phyloP scores from a whole-genome alignment of 2,888 invertebrate species.

The Orthosia gothica region DNA sequence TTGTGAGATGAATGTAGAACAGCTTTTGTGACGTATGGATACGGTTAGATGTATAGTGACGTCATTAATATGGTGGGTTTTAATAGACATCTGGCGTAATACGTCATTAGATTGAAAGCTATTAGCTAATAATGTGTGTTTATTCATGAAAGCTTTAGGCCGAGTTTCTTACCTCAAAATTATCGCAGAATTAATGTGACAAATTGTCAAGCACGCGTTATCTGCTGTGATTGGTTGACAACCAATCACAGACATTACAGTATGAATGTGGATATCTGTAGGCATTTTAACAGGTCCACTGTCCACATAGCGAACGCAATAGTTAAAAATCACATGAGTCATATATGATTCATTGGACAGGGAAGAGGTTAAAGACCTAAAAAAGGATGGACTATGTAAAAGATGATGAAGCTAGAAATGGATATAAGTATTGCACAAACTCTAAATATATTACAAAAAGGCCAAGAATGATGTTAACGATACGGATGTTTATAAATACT shows the following conservation, averaged over 20 bases:
- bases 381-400: neutral
- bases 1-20: constrained; percentile 79
- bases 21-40: constrained; percentile 65
- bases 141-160: no score
- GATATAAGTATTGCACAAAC: neutral
- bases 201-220: no score
- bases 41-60: constrained; percentile 40
- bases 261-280: neutral
- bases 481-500: neutral
- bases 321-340: no score
- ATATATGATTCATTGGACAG: no score
- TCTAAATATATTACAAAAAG: neutral
- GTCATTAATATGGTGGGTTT: constrained; percentile 33
- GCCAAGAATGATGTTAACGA: neutral
- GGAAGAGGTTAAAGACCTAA: no score
- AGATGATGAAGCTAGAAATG: neutral
- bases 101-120: constrained; percentile 7
- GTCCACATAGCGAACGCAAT: no score
- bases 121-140: neutral
- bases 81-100: constrained; percentile 19
- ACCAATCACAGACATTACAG: no score
- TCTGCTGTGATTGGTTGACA: no score
- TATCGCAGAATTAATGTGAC: no score
- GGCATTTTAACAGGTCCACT: no score
- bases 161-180: no score